These are phyloP conservation scores for Rissa tridactyla DNA, from an alignment of 2,113 vertebrate genomes.

Conservation along the genomic window DNA sequence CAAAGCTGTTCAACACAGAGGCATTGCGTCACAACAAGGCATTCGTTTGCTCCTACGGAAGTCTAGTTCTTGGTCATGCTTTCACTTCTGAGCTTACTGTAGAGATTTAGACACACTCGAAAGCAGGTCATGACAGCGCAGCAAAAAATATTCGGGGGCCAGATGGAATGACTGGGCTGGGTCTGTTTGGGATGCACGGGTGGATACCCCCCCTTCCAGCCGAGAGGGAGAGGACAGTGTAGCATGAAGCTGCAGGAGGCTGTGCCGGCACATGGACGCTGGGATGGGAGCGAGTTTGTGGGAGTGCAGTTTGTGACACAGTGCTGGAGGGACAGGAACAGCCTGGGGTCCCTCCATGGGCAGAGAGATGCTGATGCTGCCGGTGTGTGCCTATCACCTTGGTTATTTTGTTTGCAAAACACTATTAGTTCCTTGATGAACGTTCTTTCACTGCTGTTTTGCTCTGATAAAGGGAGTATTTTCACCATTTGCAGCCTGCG, in stretches of 20 bases:
- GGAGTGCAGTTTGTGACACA: conserved; percentile 66
- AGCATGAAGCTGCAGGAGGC: conserved; percentile 54
- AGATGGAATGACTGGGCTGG: conserved; percentile 24
- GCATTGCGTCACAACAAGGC: conserved; percentile 47
- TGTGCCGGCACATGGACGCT: conserved; percentile 32
- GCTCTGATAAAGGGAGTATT: neutral
- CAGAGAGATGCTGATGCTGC: neutral
- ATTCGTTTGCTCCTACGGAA: neutral
- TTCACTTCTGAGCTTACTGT: conserved; percentile 7
- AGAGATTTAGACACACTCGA: conserved; percentile 3
- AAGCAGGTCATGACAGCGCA: conserved; percentile 49
- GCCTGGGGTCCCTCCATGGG: neutral
- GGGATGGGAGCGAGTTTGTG: conserved; percentile 53
- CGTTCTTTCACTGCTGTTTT: neutral
- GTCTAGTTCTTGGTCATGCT: conserved; percentile 28
- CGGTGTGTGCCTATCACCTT: neutral
- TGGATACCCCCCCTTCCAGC: neutral
- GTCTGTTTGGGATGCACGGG: neutral
- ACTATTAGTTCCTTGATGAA: neutral
- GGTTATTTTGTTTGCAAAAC: neutral
- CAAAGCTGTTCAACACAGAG: conserved; percentile 66
- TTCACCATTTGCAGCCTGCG: neutral
- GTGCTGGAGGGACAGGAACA: conserved; percentile 30
- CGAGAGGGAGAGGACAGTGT: neutral
- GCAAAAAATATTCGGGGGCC: neutral